These are phyloP conservation scores for Paragorgia papillata DNA, from an alignment of 92 coral and sea anemone genomes.

Conservation along the genomic window DNA sequence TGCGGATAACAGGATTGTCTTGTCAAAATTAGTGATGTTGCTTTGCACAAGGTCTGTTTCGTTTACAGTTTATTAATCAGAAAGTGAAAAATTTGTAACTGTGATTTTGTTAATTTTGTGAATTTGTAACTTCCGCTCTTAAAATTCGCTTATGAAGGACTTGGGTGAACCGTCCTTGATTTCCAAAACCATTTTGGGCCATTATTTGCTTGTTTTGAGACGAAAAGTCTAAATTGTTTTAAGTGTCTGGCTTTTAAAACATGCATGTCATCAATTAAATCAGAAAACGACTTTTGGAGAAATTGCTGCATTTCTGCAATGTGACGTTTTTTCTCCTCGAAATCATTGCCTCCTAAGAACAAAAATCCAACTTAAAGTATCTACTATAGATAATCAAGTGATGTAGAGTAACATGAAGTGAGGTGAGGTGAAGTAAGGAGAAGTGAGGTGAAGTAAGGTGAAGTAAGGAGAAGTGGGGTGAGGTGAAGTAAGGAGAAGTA, in stretches of 20 bases:
- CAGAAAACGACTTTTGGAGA: not conserved
- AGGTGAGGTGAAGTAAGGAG: not conserved
- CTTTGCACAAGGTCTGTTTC: too few species aligned
- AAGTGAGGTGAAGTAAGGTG: not conserved
- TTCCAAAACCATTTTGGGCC: not conserved
- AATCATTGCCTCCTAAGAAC: not conserved
- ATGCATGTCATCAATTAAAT: not conserved
- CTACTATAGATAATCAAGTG: not conserved
- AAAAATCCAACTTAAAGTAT: not conserved
- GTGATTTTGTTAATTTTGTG: too few species aligned
- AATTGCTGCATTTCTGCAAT: conserved; percentile 4
- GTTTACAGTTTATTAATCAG: too few species aligned
- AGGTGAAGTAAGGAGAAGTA: not conserved
- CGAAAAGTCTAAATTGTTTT: not conserved
- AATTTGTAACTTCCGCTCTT: too few species aligned
- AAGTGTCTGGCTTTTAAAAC: not conserved
- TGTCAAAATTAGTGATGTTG: too few species aligned
- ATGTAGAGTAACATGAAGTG: not conserved
- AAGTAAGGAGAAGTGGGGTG: not conserved
- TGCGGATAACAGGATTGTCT: too few species aligned
- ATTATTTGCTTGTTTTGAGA: not conserved
- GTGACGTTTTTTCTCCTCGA: not conserved
- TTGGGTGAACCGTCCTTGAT: conserved; percentile 7
- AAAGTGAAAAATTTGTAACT: too few species aligned
- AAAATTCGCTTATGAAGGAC: too few species aligned